phyloP scores from a whole-genome alignment of 2,797 vertebrate species.

The Ceryle rudis region DNA sequence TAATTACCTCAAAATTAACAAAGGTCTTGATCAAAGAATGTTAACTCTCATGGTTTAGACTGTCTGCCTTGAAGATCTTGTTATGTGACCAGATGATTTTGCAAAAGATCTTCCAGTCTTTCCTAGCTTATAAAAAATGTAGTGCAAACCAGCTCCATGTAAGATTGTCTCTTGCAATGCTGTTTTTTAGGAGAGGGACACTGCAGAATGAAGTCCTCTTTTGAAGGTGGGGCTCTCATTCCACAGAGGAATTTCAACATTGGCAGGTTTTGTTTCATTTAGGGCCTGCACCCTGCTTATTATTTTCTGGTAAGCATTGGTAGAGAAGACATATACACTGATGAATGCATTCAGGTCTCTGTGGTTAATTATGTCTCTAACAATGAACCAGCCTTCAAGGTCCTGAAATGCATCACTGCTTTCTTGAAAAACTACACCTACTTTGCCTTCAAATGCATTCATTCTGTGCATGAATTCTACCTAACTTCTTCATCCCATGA shows the following conservation, averaged over 20 bases:
- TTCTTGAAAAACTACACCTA: conserved; percentile 3
- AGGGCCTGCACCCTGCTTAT: background rate
- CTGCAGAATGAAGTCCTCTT: background rate
- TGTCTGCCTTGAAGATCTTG: background rate
- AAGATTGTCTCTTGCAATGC: background rate
- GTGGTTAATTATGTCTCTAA: background rate
- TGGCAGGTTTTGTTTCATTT: conserved; percentile 13
- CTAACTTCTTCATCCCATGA: background rate
- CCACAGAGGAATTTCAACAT: background rate
- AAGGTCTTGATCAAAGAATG: background rate
- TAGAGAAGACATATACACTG: background rate
- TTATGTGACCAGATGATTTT: background rate
- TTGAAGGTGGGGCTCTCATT: background rate
- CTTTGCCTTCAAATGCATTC: background rate
- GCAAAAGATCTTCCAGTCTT: background rate
- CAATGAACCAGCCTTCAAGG: background rate
- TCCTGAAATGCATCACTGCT: background rate
- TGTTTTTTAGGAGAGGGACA: background rate
- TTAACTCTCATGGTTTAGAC: background rate
- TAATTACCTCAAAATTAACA: background rate
- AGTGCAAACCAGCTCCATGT: background rate
- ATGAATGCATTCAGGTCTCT: background rate
- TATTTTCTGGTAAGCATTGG: background rate
- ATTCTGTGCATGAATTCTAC: background rate
- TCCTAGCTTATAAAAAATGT: background rate